Conservation (phyloP, 2,113 vertebrate genomes). For the Trematomus loennbergii region DNA sequence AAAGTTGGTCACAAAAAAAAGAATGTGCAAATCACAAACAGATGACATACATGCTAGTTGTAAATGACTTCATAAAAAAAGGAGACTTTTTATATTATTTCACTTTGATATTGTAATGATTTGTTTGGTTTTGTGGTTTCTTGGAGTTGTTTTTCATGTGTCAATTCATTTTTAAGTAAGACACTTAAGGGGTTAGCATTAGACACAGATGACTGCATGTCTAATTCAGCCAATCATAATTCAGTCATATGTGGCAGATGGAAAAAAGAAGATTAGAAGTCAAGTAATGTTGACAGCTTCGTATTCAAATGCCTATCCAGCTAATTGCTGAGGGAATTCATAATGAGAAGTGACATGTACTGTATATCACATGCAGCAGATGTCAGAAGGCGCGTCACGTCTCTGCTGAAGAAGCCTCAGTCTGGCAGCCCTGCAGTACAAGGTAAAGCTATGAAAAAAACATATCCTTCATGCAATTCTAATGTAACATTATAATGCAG, state of each 20-base stretch:
- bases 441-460: conserved; percentile 22
- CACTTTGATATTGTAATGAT: not conserved
- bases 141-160: not conserved
- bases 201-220: not conserved
- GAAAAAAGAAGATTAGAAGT: not conserved
- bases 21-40: not conserved
- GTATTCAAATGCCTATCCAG: conserved; percentile 9
- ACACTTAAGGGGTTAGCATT: not conserved
- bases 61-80: not conserved
- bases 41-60: not conserved
- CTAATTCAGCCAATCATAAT: conserved; percentile 4
- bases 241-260: not conserved
- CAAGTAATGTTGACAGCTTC: conserved; percentile 30
- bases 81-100: not conserved
- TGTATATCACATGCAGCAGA: conserved; percentile 21
- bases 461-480: conserved; percentile 17
- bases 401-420: not conserved
- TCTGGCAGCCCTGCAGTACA: not conserved
- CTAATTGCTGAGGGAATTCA: not conserved
- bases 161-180: not conserved
- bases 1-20: no score
- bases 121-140: not conserved
- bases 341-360: conserved; percentile 34
- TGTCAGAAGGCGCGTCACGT: conserved; percentile 16
- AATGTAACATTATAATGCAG: conserved; percentile 18